Conservation (phyloP, 1,140 invertebrate genomes). For the Sarcophaga peregrina region DNA sequence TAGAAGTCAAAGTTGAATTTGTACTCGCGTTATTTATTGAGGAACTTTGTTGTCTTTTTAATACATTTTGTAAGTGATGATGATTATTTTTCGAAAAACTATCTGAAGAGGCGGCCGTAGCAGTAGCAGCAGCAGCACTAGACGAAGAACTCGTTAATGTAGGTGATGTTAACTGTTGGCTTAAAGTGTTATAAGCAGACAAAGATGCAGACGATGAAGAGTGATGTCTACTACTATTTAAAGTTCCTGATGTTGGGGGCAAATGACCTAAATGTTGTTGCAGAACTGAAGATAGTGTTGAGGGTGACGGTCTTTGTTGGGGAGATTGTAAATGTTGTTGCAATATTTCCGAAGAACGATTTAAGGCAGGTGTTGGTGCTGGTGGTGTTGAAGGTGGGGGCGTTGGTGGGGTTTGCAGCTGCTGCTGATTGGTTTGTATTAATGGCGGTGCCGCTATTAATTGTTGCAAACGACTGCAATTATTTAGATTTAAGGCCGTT, state of each 20-base stretch:
- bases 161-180: background rate
- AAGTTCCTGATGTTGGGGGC: constrained; percentile 51
- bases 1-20: background rate
- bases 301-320: background rate
- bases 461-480: constrained; percentile 63
- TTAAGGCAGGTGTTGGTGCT: constrained; percentile 39
- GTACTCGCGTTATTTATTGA: constrained; percentile 42
- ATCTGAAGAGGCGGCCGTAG: constrained; percentile 24
- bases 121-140: background rate
- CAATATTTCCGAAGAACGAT: background rate
- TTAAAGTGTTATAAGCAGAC: background rate
- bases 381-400: constrained; percentile 54
- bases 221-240: constrained; percentile 45
- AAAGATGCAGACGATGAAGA: constrained; percentile 26
- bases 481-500: constrained; percentile 51
- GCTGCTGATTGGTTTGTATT: constrained; percentile 46
- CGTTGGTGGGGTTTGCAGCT: constrained; percentile 48
- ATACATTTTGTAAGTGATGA: constrained; percentile 61
- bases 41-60: constrained; percentile 60
- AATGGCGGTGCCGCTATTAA: constrained; percentile 64
- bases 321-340: constrained; percentile 29
- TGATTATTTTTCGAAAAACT: constrained; percentile 46
- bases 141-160: background rate
- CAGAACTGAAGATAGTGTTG: constrained; percentile 59
- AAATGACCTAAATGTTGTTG: constrained; percentile 66